phyloP scores from a whole-genome alignment of 2,113 vertebrate species.

The Oncorhynchus mykiss region DNA sequence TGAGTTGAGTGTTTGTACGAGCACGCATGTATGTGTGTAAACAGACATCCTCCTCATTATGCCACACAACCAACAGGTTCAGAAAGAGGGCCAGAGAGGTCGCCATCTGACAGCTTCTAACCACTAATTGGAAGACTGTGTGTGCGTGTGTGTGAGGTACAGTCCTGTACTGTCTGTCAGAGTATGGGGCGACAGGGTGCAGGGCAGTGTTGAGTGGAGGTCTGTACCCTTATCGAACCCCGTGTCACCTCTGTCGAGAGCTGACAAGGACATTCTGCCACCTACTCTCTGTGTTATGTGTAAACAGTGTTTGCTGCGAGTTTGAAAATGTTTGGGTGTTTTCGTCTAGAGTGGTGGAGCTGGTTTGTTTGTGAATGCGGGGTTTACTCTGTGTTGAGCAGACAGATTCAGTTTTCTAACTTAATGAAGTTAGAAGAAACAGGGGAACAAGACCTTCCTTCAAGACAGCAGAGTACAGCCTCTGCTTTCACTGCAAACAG shows the following conservation, averaged over 20 bases:
- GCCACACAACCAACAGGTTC: constrained; percentile 42
- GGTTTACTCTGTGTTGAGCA: not conserved
- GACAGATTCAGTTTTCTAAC: not conserved
- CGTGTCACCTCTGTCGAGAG: constrained; percentile 25
- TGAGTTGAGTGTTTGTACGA: not conserved
- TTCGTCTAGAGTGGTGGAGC: constrained; percentile 15
- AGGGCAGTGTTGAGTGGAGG: constrained; percentile 26
- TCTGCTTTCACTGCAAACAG: not conserved
- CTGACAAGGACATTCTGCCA: constrained; percentile 1
- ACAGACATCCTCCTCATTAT: constrained; percentile 61
- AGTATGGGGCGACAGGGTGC: constrained; percentile 32
- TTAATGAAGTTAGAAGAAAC: constrained; percentile 17
- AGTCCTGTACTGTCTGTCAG: not conserved
- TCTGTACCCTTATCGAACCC: constrained; percentile 24
- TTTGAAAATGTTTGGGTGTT: not conserved
- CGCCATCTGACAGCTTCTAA: constrained; percentile 62
- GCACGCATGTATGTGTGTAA: constrained; percentile 35
- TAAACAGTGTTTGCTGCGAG: not conserved
- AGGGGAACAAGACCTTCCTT: not conserved
- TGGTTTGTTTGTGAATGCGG: constrained; percentile 9
- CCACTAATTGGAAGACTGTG: constrained; percentile 65
- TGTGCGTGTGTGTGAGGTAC: not conserved
- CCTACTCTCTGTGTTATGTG: not conserved
- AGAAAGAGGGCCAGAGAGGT: constrained; percentile 57
- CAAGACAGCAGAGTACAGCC: no score